phyloP scores from a whole-genome alignment of 2,888 invertebrate species.

The Branchellion lobata region DNA sequence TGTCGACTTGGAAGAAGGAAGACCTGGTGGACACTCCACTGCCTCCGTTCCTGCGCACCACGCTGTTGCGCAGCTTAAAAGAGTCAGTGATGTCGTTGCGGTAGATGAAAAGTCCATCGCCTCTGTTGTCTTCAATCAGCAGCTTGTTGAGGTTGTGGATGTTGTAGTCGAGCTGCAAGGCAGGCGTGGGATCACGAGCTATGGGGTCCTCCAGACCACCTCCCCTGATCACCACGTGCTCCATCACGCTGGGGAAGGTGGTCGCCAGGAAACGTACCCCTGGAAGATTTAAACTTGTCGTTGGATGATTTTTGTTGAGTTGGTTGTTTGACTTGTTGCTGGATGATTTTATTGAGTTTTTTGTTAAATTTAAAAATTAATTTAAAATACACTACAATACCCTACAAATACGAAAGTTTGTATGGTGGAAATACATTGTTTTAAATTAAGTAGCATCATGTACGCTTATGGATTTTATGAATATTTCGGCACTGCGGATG shows the following conservation, averaged over 20 bases:
- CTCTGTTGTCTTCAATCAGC: constrained; percentile 78
- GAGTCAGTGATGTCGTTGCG: constrained; percentile 86
- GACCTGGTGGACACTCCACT: constrained; percentile 88
- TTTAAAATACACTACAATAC: too few species aligned
- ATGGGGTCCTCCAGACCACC: constrained; percentile 91
- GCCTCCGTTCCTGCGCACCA: constrained; percentile 47
- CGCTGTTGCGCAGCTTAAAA: constrained; percentile 65
- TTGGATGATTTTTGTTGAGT: not conserved
- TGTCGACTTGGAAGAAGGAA: constrained; percentile 65
- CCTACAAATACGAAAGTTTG: too few species aligned
- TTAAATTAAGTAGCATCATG: too few species aligned
- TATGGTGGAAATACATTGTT: too few species aligned
- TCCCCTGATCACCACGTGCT: constrained; percentile 54
- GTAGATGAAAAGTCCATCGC: constrained; percentile 87
- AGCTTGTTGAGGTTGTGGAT: constrained; percentile 62
- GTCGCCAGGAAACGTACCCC: constrained; percentile 52
- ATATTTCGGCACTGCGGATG: too few species aligned
- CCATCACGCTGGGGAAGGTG: constrained; percentile 48
- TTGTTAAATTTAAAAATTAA: too few species aligned
- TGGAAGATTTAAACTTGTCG: constrained; percentile 33
- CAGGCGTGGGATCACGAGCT: constrained; percentile 68
- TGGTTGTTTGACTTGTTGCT: not conserved
- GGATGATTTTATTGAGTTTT: too few species aligned
- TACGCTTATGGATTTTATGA: too few species aligned
- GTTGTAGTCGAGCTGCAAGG: constrained; percentile 68